A percentile compares a stretch with the other conserved stretches of the same genome.
Evolutionary conservation across 2,113 vertebrate genomes (phyloP).

Genomic region (Calonectris borealis): DNA sequence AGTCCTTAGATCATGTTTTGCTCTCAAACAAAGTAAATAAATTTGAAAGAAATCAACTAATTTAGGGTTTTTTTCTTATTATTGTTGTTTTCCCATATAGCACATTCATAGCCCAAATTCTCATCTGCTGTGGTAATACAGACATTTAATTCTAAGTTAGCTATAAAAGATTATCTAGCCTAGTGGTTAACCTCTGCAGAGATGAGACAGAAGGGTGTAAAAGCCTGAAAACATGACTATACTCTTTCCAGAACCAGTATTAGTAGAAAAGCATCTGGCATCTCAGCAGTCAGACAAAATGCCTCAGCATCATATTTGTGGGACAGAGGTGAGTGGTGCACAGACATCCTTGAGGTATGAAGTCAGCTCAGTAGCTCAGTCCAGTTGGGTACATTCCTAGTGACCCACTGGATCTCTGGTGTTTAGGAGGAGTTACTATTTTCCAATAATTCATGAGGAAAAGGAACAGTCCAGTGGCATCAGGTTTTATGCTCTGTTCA

Average conservation of each 20-base stretch:
- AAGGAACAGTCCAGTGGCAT: background rate
- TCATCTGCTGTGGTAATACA: background rate
- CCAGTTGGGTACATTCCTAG: background rate
- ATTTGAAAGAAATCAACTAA: background rate
- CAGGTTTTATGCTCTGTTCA: background rate
- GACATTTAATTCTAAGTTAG: background rate
- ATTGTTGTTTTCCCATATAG: background rate
- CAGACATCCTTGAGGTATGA: background rate
- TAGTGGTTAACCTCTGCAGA: background rate
- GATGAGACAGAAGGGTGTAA: background rate
- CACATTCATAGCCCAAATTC: background rate
- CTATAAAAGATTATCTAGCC: background rate
- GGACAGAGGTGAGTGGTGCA: fast-evolving
- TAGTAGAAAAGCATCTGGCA: background rate
- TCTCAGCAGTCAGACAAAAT: background rate
- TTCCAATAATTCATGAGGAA: background rate
- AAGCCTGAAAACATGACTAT: background rate
- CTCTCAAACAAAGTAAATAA: background rate
- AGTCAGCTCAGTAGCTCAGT: background rate
- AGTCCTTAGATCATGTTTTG: background rate
- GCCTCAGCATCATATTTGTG: fast-evolving
- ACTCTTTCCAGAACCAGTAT: background rate
- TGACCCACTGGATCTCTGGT: background rate
- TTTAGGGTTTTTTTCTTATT: background rate
- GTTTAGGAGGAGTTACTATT: background rate